Evolutionary conservation across 1,140 invertebrate species (phyloP), one percentile per base, ranked within the genome.

Genomic region (Ptiloglossa arizonensis): DNA sequence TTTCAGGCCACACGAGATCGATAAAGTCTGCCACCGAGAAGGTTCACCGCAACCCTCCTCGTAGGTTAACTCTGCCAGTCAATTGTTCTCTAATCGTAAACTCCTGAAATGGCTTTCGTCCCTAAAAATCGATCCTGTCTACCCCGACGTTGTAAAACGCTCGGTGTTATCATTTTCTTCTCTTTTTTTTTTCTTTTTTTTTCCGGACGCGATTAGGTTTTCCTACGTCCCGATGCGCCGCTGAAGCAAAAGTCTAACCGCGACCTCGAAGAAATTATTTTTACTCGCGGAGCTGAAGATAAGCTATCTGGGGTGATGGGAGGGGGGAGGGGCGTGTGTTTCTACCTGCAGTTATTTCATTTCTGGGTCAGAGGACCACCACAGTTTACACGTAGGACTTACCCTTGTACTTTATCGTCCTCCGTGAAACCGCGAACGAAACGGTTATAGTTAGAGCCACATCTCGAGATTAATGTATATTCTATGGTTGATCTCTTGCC

Each of bases 81-180:
- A 80, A 86, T 85, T 85, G 83, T 82, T 86, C 84, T 85, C 83
- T 82, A 86, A 86, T 86, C 84, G 83, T 86, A 86, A 86, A 86
- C 83, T 85, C 60, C 83, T 82, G 71, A 50, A 85, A 86, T 77
- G 62, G 75, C 70, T 72, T 66, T 67, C 74, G 79, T 73, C 41
- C 68, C 52, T 73, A 60, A 85, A 81, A 81, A 84, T 85, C 83
- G 79, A 85, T 85, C 35, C 35, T 27, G 69, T 70, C 71, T 54
- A n/a, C 66, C n/a, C 50, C 46, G 44, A 29, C 69, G 66, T 57
- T 29, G 29, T 3, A 24, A 32, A 41, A 15, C 54, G 29, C 11
- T 44, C 57, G 9, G 13, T 9, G 29, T 63, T 59, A 32, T 50
- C 57, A 44, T 60, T 41, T n/a, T n/a, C n/a, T n/a, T n/a, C n/a